A percentile compares a stretch with the other conserved stretches of the same genome.
Conservation (phyloP, 1,140 invertebrate genomes). For the Dreissena polymorpha region DNA sequence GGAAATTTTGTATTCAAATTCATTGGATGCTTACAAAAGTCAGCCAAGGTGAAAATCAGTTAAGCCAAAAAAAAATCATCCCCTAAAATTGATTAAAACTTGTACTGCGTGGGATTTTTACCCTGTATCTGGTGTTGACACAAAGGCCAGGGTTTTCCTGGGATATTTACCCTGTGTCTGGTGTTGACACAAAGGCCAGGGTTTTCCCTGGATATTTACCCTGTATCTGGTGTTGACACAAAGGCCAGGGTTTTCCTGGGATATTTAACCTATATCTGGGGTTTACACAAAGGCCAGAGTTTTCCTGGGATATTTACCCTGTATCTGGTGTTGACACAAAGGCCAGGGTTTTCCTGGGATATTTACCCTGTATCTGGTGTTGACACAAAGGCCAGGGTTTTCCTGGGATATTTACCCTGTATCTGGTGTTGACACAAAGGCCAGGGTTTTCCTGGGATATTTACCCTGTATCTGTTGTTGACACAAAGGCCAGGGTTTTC, state of each 20-base stretch:
- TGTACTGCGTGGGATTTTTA: conserved; percentile 11
- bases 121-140: conserved; percentile 65
- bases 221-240: conserved; percentile 63
- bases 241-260: conserved; percentile 18
- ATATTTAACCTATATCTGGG: conserved; percentile 61
- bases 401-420: conserved; percentile 54
- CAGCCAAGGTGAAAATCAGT: no score
- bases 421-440: conserved; percentile 61
- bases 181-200: conserved; percentile 58
- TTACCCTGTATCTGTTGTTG: conserved; percentile 65
- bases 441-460: conserved; percentile 6
- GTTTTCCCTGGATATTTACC: conserved; percentile 46
- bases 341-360: conserved; percentile 14
- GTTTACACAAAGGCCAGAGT: conserved; percentile 57
- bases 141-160: conserved; percentile 30
- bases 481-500: conserved; percentile 46
- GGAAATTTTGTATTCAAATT: no score
- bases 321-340: conserved; percentile 62
- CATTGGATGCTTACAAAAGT: no score
- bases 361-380: conserved; percentile 64
- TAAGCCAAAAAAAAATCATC: no score
- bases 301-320: conserved; percentile 50
- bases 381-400: conserved; percentile 53
- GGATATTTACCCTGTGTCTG: conserved; percentile 59
- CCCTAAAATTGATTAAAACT: no score